Conservation (phyloP, 2,113 vertebrate genomes). For the Gnathonemus echidnorhynchus region DNA sequence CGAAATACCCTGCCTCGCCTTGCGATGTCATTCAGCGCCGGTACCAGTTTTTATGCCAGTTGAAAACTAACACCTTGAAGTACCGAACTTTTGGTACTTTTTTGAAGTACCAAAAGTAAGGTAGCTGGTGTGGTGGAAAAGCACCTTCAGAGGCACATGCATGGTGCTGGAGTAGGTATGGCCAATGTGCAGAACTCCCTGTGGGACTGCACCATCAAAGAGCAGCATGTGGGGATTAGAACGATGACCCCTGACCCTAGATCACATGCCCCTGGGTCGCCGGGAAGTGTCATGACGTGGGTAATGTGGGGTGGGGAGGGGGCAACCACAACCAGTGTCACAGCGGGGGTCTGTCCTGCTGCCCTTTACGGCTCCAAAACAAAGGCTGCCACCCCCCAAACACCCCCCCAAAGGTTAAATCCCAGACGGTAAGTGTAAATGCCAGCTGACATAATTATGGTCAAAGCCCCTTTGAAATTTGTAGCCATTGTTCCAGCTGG, state of each 20-base stretch:
- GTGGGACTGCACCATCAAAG: neutral
- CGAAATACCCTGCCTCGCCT: neutral
- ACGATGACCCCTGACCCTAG: neutral
- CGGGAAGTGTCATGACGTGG: neutral
- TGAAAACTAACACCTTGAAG: neutral
- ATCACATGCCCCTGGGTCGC: neutral
- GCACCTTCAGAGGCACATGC: neutral
- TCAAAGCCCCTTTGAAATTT: slow-evolving; percentile 4
- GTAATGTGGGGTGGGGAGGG: neutral
- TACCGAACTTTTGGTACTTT: neutral
- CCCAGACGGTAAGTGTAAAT: slow-evolving; percentile 31
- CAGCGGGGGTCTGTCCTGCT: neutral
- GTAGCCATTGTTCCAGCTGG: slow-evolving; percentile 22
- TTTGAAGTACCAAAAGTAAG: neutral
- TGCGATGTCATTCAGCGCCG: neutral
- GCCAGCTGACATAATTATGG: slow-evolving; percentile 33
- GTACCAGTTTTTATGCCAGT: neutral
- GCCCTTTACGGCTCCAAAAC: neutral
- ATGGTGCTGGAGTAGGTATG: neutral
- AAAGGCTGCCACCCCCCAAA: neutral
- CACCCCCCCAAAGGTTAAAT: neutral
- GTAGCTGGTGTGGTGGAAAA: neutral
- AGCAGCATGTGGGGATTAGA: neutral
- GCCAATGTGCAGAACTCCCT: neutral
- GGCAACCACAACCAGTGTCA: neutral